Base-by-base conservation (phyloP, 2,888 invertebrate species). In the Cabera pusaria region DNA sequence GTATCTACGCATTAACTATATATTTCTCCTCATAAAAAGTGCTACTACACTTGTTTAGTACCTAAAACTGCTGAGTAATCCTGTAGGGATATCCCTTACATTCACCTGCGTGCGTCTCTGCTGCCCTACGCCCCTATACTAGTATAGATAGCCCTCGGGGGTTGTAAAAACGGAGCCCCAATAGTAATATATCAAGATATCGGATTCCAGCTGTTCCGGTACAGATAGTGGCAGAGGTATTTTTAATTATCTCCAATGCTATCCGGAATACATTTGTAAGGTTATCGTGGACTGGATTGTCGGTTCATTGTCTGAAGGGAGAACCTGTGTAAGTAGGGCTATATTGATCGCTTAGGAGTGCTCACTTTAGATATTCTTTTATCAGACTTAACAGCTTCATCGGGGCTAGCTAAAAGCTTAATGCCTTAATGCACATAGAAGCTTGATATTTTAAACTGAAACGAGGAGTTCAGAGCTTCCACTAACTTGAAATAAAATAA, bases 111-210 rank as follows among this genome's bases (percentile, higher is more conserved):
- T 36, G 27, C 41, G 19, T 31, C 31, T 31, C 41, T 42, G 41
- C 26, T 14, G 21, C 43, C 22, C 44, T 35, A 35, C 33, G 36
- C 38, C 38, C 28, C 31, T 59, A 61, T 64, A 35, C 28, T 28
- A 33, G 36, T 35, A 43, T 34, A 49, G 35, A 45, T 44, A 52
- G 55, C 73, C 75, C 72, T 62, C 49, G 59, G 61, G 75, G 78
- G 72, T 71, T 72, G 74, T 77, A 76, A 80, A 78, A 78, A 72
- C 57, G 64, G 57, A 66, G 68, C 78, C 74, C 82, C 64, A 56
- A 56, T 57, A 52, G 65, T 68, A 71, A 78, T 80, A 74, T 72
- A 83, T 80, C 79, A 80, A 71, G 79, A 78, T 83, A 83, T 79
- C 72, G 72, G 55, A 72, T 78, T 74, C 74, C 72, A 59, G 61